These are phyloP conservation scores for Harmothoe impar DNA, from an alignment of 2,888 invertebrate species.

Conservation along the genomic window DNA sequence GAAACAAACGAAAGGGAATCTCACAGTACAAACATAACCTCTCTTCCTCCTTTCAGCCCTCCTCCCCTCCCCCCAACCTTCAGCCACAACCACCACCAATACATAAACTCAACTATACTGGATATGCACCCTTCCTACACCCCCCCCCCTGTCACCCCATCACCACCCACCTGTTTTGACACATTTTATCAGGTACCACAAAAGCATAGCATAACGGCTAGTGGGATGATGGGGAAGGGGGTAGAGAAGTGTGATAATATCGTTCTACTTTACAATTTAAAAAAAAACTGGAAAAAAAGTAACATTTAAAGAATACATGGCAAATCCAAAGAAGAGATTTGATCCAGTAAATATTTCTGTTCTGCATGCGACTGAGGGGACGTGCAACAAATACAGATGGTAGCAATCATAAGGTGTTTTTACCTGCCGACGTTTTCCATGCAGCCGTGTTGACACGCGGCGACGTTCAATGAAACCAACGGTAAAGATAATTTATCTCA, in stretches of 20 bases:
- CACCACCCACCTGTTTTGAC: conserved; percentile 49
- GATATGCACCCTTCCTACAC: too few relatives aligned
- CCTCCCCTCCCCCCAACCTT: neutral
- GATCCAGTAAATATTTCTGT: neutral
- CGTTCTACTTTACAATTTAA: too few relatives aligned
- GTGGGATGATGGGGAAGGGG: neutral
- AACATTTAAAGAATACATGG: neutral
- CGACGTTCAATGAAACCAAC: conserved; percentile 24
- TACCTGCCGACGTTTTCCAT: neutral
- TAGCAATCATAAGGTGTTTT: neutral
- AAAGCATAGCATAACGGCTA: neutral
- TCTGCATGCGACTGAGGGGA: neutral
- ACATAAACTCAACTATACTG: neutral
- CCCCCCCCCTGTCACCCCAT: neutral
- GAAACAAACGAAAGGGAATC: conserved; percentile 36
- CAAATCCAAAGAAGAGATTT: neutral
- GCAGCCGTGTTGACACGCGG: neutral
- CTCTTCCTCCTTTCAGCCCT: neutral
- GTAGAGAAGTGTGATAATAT: too few relatives aligned
- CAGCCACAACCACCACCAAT: neutral
- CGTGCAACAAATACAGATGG: conserved; percentile 13
- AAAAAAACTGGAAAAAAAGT: too few relatives aligned
- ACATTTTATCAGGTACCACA: conserved; percentile 1
- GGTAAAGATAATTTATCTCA: conserved; percentile 49
- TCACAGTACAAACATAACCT: conserved; percentile 13